These are phyloP conservation scores for Tubulanus polymorphus DNA, from an alignment of 2,888 invertebrate genomes.

Conservation along the genomic window DNA sequence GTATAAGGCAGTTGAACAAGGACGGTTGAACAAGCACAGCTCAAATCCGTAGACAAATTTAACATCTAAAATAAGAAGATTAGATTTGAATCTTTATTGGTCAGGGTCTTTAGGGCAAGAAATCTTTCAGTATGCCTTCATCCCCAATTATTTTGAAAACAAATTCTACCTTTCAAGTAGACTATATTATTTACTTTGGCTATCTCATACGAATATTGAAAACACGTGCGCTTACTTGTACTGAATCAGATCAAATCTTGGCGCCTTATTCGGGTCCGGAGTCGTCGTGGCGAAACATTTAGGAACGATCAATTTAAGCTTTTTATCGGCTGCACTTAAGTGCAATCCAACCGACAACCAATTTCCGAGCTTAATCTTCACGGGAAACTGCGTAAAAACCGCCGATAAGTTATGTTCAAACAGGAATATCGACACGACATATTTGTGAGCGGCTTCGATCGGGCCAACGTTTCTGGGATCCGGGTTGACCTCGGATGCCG, in stretches of 20 bases:
- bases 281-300: slow-evolving; percentile 38
- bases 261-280: slow-evolving; percentile 16
- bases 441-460: slow-evolving; percentile 15
- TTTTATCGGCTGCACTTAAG: slow-evolving; percentile 28
- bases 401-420: slow-evolving; percentile 28
- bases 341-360: slow-evolving; percentile 34
- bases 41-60: no score
- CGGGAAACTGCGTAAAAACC: slow-evolving; percentile 29
- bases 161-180: no score
- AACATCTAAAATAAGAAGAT: no score
- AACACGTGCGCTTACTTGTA: slow-evolving; percentile 48
- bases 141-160: no score
- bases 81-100: no score
- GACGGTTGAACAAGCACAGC: no score
- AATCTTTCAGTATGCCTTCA: no score
- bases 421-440: slow-evolving; percentile 29
- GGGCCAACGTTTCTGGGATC: neutral
- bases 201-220: no score
- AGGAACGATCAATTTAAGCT: slow-evolving; percentile 37
- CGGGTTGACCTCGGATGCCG: slow-evolving; percentile 4
- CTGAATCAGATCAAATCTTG: slow-evolving; percentile 29
- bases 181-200: no score
- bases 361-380: slow-evolving; percentile 33
- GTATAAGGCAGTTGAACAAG: no score
- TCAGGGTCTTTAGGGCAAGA: no score